phyloP scores from a whole-genome alignment of 2,888 invertebrate genomes.

The Xanthorhoe spadicearia region DNA sequence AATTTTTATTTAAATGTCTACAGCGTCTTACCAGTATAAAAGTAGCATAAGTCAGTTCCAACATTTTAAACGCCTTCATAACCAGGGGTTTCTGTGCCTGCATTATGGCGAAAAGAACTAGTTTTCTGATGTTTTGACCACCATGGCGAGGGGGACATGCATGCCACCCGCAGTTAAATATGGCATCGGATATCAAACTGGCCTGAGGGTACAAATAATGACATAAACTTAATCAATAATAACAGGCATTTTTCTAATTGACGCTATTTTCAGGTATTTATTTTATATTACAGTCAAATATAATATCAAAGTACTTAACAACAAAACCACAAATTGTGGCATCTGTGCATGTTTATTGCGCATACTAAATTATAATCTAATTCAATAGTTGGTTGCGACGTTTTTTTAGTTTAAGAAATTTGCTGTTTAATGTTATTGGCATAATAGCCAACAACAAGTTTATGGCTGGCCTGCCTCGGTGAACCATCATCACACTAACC shows the following conservation, averaged over 20 bases:
- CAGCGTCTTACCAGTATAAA: conserved; percentile 61
- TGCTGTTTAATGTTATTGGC: background rate
- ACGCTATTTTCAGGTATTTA: no score
- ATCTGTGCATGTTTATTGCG: background rate
- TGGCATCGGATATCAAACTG: conserved; percentile 65
- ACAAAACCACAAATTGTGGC: background rate
- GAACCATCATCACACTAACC: conserved; percentile 21
- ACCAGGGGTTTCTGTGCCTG: conserved; percentile 71
- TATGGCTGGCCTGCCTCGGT: background rate
- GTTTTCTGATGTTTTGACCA: conserved; percentile 53
- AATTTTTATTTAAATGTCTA: background rate
- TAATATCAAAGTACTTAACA: no score
- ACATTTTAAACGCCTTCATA: conserved; percentile 79
- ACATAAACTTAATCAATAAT: background rate
- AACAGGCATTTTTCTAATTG: no score
- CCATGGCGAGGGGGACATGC: conserved; percentile 49
- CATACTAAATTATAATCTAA: background rate
- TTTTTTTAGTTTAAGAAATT: background rate
- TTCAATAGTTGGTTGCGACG: background rate
- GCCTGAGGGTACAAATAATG: conserved; percentile 55
- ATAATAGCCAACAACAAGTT: background rate
- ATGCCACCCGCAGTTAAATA: conserved; percentile 78
- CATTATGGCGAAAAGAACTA: conserved; percentile 65
- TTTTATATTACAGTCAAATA: no score
- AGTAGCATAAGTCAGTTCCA: conserved; percentile 70